Evolutionary conservation across 2,888 invertebrate genomes (phyloP).

Genomic region (Dryobotodes eremita): DNA sequence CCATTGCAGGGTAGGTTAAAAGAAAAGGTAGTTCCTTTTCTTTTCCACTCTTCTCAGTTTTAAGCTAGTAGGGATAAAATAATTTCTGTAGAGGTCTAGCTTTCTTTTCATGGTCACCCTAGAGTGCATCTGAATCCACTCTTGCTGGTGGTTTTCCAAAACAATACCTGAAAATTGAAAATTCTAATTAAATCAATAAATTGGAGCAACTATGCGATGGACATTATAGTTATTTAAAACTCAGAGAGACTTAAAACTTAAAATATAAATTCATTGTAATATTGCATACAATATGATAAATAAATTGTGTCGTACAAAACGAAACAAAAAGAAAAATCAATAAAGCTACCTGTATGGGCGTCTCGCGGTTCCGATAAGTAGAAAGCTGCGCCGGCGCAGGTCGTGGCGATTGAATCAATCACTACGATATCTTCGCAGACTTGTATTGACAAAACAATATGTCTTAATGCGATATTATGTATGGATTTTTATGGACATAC

Average conservation of each 20-base stretch:
- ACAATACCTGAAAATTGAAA: background rate
- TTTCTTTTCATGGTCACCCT: background rate
- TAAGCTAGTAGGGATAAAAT: background rate
- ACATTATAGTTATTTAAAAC: background rate
- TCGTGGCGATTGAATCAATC: slow-evolving; percentile 60
- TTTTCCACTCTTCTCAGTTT: background rate
- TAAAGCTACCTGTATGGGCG: slow-evolving; percentile 60
- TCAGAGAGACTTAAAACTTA: background rate
- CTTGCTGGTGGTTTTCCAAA: background rate
- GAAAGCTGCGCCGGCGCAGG: slow-evolving; percentile 59
- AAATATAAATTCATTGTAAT: background rate
- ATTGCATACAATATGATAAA: slow-evolving; percentile 6
- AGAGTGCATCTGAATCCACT: background rate
- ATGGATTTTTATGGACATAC: slow-evolving; percentile 2
- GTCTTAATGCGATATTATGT: slow-evolving; percentile 25
- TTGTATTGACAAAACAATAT: slow-evolving; percentile 55
- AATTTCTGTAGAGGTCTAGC: background rate
- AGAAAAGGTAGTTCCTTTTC: background rate
- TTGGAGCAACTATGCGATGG: background rate
- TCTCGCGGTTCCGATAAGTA: slow-evolving; percentile 47
- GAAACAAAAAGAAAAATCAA: slow-evolving; percentile 49
- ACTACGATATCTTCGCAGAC: slow-evolving; percentile 32
- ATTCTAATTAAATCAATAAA: background rate
- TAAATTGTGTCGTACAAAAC: slow-evolving; percentile 24
- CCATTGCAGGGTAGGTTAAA: background rate